Evolutionary conservation across 2,888 invertebrate species (phyloP), one percentile per base, ranked within the genome.

Genomic region (Andrena dorsata): DNA sequence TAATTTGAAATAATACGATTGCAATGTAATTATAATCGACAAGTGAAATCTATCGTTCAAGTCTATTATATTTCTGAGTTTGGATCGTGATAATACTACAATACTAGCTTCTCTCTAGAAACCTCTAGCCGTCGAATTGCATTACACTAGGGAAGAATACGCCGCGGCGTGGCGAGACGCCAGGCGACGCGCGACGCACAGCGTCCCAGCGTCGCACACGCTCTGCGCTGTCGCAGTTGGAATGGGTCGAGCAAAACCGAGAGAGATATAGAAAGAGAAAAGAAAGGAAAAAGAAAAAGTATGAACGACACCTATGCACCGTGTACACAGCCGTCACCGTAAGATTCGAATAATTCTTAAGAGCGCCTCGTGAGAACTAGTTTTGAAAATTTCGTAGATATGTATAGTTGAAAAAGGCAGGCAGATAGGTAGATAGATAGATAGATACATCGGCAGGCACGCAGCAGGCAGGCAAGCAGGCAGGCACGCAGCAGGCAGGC

Each of bases 291-390:
- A 49, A 23, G 74, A 83, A 78, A 85, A 79, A 91, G 89, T 86
- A 91, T 90, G 90, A 86, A 89, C 88, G 86, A 88, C 87, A 85
- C 23, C 56, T 56, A 88, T 87, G 86, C 87, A 86, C 65, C 60
- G 78, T 84, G 86, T 86, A 82, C 72, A 79, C 71, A 69, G 72
- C 76, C 84, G 77, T 76, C 53, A 35, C 51, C 53, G 53, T 73
- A 82, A 61, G 60, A 65, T 70, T 84, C 56, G 47, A 65, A 65
- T 79, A 86, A 86, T 76, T 80, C 61, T 64, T 60, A 23, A 56
- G 77, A 83, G 74, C 60, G 30, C 47, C 47, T 77, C 20, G 35
- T 8, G 58, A 56, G 41, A 68, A 30, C 26, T 51, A 30, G 30
- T 41, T 60, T 69, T 7, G 13, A 32, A 81, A 79, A 64, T 76